Base-by-base conservation (phyloP, 1,140 invertebrate species). In the Thrips palmi region DNA sequence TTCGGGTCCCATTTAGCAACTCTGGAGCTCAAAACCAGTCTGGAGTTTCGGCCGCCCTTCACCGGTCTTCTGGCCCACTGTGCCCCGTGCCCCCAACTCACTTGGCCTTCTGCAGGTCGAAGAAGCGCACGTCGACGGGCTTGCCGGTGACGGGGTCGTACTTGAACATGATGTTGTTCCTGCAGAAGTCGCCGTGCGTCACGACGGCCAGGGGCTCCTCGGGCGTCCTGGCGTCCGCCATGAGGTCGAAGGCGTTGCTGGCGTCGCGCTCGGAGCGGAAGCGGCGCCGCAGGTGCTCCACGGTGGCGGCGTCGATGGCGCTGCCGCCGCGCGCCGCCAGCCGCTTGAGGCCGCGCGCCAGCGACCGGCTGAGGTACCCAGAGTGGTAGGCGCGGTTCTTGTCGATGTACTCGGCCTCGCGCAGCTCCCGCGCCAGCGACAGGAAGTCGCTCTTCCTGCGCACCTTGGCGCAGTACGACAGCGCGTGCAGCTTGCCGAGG, bases 161-260 rank as follows among this genome's bases (percentile, higher is more conserved):
- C 41, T 54, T 55, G 47, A 62, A 69, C 28, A 69, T 43, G 12
- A 69, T 53, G 40, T 69, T 69, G 41, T 68, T 68, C 31, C 56
- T 59, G 58, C 62, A 66, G 43, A 58, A 64, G 45, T 68, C 67
- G n/a, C 66, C 66, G 44, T 69, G 67, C 19, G 54, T 60, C 11
- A 65, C 24, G 6, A 64, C 58, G 5, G 56, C 51, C 42, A 55
- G 53, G 2, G 59, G 58, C 34, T 59, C 58, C 17, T 43, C 37
- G 4, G 45, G 47, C 2, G 8, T 11, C 1, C 10, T 14, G 14
- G 43, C 12, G 4, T 15, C 14, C 15, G 27, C 11, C 24, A 44
- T 35, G 12, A 43, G 18, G n/a, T n/a, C n/a, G n/a, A n/a, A n/a
- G n/a, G n/a, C n/a, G n/a, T n/a, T n/a, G n/a, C n/a, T n/a, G n/a